Evolutionary conservation across 2,888 invertebrate species (phyloP).

Genomic region (Metellina segmentata): DNA sequence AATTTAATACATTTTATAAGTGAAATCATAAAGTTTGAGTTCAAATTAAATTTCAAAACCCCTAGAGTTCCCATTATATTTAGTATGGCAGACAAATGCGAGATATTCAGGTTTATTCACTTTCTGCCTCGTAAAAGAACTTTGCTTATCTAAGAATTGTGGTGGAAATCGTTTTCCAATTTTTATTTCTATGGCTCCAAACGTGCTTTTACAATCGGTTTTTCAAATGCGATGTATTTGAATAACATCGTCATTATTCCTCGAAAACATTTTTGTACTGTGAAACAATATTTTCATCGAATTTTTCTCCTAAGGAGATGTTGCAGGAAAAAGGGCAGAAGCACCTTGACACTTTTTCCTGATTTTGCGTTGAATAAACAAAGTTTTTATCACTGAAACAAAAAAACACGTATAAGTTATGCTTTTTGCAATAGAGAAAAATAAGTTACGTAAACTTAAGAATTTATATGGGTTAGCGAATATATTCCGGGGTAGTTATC

Average conservation of each 20-base stretch:
- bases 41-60: not conserved
- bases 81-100: not conserved
- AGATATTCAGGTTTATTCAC: not conserved
- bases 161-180: conserved; percentile 58
- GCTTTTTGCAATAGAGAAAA: too few species aligned
- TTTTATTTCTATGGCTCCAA: conserved; percentile 40
- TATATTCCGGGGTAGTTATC: too few species aligned
- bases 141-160: conserved; percentile 47
- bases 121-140: conserved; percentile 16
- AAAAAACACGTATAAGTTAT: too few species aligned
- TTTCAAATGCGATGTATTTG: conserved; percentile 45
- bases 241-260: conserved; percentile 44
- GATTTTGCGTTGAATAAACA: not conserved
- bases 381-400: too few species aligned
- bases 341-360: not conserved
- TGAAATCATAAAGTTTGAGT: not conserved
- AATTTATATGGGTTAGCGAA: too few species aligned
- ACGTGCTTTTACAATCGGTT: conserved; percentile 54
- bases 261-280: not conserved
- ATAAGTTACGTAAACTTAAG: too few species aligned
- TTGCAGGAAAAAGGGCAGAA: not conserved
- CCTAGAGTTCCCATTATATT: not conserved
- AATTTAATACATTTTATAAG: not conserved
- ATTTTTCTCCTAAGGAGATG: not conserved
- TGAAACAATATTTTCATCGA: conserved; percentile 16